Percentiles rank a stretch among this genome's conserved stretches.
These are phyloP conservation scores for Cheilosia urbana DNA, from an alignment of 2,888 invertebrate species.

Conservation along the genomic window DNA sequence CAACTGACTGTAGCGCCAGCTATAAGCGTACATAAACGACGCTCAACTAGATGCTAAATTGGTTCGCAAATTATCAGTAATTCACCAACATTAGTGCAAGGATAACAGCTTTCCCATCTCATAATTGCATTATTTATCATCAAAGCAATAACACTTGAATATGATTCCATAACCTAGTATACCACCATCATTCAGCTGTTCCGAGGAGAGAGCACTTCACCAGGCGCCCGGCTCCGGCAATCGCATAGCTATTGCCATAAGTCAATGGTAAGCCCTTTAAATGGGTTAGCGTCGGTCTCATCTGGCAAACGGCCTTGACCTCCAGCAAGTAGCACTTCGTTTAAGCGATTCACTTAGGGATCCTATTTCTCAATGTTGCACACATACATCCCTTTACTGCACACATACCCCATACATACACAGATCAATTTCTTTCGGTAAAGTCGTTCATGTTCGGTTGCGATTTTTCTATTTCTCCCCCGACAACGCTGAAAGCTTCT, in stretches of 20 bases:
- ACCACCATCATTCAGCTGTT: neutral
- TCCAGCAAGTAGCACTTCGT: constrained; percentile 44
- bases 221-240: constrained; percentile 6
- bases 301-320: constrained; percentile 63
- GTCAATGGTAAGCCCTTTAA: constrained; percentile 60
- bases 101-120: constrained; percentile 19
- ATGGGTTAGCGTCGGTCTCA: constrained; percentile 55
- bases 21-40: too few relatives aligned
- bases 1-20: too few relatives aligned
- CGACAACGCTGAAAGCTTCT: constrained; percentile 23
- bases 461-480: constrained; percentile 6
- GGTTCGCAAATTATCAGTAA: constrained; percentile 20
- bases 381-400: neutral
- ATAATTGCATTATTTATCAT: constrained; percentile 48
- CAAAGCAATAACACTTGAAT: constrained; percentile 42
- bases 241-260: constrained; percentile 50
- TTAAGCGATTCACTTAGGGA: constrained; percentile 60
- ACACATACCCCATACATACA: neutral
- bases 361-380: constrained; percentile 5
- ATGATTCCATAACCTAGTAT: neutral
- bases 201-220: constrained; percentile 3
- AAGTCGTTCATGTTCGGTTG: constrained; percentile 24
- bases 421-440: constrained; percentile 30
- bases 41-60: too few relatives aligned
- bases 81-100: constrained; percentile 36